Conservation (phyloP, 2,113 vertebrate genomes). For the Leptobrachium leishanense region DNA sequence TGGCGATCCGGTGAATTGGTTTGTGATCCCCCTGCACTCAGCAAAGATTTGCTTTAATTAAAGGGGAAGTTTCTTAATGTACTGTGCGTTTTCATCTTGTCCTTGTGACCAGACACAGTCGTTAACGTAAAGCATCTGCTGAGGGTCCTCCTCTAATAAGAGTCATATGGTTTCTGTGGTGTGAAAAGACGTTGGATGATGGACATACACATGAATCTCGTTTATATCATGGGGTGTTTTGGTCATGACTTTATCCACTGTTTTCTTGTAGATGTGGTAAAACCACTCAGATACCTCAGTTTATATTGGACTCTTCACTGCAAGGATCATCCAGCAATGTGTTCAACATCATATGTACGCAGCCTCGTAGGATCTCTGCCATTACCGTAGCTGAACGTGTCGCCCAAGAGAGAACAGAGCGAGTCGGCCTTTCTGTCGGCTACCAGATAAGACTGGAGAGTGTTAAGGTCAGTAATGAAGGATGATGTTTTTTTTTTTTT, state of each 20-base stretch:
- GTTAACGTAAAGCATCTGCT: too few species aligned
- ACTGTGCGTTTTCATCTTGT: too few species aligned
- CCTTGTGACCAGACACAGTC: too few species aligned
- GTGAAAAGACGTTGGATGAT: too few species aligned
- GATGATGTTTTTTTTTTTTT: too few species aligned
- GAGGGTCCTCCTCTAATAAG: too few species aligned
- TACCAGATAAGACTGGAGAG: constrained; percentile 97
- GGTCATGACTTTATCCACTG: neutral
- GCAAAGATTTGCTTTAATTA: too few species aligned
- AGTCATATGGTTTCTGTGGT: too few species aligned
- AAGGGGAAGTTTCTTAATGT: too few species aligned
- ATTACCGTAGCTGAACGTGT: constrained; percentile 92
- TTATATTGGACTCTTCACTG: constrained; percentile 88
- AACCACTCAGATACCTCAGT: constrained; percentile 97
- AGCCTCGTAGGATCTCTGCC: constrained; percentile 94
- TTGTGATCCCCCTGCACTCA: too few species aligned
- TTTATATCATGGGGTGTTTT: neutral
- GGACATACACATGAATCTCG: too few species aligned
- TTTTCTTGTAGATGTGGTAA: constrained; percentile 85
- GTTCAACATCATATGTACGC: constrained; percentile 93
- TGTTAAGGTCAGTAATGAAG: constrained; percentile 72
- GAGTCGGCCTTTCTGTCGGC: constrained; percentile 84
- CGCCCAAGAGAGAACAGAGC: constrained; percentile 87
- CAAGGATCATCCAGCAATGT: constrained; percentile 68
- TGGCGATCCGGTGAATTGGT: too few species aligned